A percentile compares a stretch with the other conserved stretches of the same genome.
Conservation (phyloP, 2,888 invertebrate genomes). For the Dryomyza anilis region DNA sequence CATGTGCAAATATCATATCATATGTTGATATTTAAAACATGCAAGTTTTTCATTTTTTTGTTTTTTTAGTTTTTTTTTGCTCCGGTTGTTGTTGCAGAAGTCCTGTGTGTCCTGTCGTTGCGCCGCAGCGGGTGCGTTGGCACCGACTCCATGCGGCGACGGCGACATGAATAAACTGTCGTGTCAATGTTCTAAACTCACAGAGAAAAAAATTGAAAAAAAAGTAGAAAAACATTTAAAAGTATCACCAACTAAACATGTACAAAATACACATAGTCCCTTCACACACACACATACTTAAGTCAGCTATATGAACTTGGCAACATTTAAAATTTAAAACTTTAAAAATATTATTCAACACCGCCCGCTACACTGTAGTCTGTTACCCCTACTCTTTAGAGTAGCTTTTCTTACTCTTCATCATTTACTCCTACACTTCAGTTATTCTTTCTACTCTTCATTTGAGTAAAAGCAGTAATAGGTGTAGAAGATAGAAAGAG, state of each 20-base stretch:
- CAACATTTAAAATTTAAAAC: slow-evolving; percentile 2
- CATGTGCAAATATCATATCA: not conserved
- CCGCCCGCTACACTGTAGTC: not conserved
- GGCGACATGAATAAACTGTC: not conserved
- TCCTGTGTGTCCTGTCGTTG: too few relatives aligned
- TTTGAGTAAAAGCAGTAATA: too few relatives aligned
- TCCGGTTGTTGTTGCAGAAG: too few relatives aligned
- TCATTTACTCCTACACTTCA: not conserved
- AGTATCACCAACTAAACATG: too few relatives aligned
- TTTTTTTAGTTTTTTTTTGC: not conserved
- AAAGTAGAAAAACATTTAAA: too few relatives aligned
- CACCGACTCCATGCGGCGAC: not conserved
- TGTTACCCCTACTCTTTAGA: not conserved
- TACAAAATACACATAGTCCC: too few relatives aligned
- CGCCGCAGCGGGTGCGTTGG: too few relatives aligned
- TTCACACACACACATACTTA: not conserved
- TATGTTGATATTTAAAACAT: not conserved
- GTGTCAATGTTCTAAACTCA: not conserved
- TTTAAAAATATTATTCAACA: not conserved
- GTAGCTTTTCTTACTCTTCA: not conserved
- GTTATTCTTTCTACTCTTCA: not conserved
- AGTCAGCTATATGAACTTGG: too few relatives aligned
- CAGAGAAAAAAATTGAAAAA: not conserved
- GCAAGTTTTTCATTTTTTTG: not conserved
- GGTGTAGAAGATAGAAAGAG: too few relatives aligned